Base-by-base conservation (phyloP, 1,140 invertebrate genomes). In the Latrodectus geometricus region DNA sequence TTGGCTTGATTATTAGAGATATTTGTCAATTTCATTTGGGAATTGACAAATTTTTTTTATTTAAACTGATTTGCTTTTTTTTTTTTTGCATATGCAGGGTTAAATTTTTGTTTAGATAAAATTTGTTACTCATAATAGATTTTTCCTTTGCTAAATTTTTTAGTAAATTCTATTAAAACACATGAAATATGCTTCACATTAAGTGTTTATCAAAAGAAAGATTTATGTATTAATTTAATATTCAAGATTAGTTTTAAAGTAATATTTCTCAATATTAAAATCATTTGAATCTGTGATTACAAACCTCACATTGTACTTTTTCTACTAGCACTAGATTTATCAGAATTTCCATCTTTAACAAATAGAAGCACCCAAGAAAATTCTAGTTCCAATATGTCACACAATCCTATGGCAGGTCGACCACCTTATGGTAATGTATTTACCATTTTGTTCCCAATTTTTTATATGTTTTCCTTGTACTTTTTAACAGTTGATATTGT, bases 321-420 rank as follows among this genome's bases (percentile, higher is more conserved):
- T 69, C 21, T 21, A 69, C 95, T 96, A 85, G 92, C 96, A 82
- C 92, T 97, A 89, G 96, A 97, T 92, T 93, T 96, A 80, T 96
- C 95, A 89, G 96, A 97, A 91, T 97, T 97, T 91, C 96, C 96
- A 88, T 97, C 96, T 87, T 92, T 97, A 90, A 97, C 96, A 89
- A 95, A 95, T 91, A 93, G 95, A 91, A 93, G 94, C 74, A 93
- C 92, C 88, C 69, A 93, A 91, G 89, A 89, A 54, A 89, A 94
- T 91, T 94, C 94, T 89, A 93, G 95, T 91, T 94, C 94, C 92
- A 94, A 93, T 90, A 94, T 94, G 93, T 95, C 94, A 35, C 79
- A 85, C 66, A 89, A 89, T 77, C 86, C 88, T 8, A 90, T 90
- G 89, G 82, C 87, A 35, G 89, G 89, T 20, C 87, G 89, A 86